phyloP scores from a whole-genome alignment of 2,113 vertebrate genomes.

The Daubentonia madagascariensis region DNA sequence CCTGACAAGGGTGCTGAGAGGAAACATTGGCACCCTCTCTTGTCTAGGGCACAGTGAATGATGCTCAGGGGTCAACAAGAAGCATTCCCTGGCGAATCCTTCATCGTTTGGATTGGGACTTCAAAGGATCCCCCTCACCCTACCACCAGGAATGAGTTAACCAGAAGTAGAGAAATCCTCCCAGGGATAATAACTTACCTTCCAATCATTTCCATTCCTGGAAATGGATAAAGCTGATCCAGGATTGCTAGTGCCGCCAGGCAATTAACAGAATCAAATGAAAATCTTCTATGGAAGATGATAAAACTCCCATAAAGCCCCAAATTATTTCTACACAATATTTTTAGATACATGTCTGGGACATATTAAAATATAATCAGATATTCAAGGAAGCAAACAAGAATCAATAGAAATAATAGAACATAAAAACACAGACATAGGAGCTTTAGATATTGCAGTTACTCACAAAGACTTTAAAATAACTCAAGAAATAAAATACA shows the following conservation, averaged over 20 bases:
- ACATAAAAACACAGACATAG: neutral
- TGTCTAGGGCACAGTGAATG: neutral
- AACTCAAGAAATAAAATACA: constrained; percentile 6
- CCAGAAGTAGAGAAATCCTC: neutral
- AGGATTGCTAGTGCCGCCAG: neutral
- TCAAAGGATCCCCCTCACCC: neutral
- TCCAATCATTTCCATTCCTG: neutral
- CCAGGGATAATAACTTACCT: neutral
- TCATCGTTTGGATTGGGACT: neutral
- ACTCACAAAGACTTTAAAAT: neutral
- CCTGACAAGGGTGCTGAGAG: neutral
- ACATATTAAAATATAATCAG: neutral
- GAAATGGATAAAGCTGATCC: neutral
- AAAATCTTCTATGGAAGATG: neutral
- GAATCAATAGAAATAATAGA: neutral
- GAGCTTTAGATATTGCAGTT: neutral
- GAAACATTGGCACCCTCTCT: neutral
- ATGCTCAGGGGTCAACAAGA: neutral
- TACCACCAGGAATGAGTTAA: neutral
- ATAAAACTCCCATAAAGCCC: neutral
- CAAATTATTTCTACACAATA: neutral
- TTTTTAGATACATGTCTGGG: neutral
- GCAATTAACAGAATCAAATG: neutral
- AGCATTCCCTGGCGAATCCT: neutral
- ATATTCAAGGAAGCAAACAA: neutral